Conservation (phyloP, 2,113 vertebrate genomes). For the Vombatus ursinus region DNA sequence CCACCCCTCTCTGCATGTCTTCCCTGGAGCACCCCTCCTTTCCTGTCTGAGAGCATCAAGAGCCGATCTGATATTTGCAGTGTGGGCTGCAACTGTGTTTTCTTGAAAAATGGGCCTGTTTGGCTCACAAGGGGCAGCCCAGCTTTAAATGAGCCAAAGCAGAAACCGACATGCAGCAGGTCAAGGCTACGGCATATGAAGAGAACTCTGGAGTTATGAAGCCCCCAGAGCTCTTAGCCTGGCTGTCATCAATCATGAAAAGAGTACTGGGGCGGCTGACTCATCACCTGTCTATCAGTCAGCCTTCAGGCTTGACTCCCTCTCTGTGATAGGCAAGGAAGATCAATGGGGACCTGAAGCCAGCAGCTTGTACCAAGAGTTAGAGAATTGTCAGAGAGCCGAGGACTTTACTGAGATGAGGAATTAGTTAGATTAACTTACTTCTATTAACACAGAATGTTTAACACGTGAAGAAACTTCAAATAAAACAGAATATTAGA, state of each 20-base stretch:
- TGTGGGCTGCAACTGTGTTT: slow-evolving; percentile 68
- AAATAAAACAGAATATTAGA: neutral
- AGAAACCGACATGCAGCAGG: neutral
- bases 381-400: neutral
- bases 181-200: accelerated
- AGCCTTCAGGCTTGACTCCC: neutral
- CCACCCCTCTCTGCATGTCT: neutral
- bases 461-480: neutral
- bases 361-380: neutral
- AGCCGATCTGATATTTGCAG: slow-evolving; percentile 67
- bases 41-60: slow-evolving; percentile 59
- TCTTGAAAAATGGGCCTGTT: slow-evolving; percentile 63
- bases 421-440: neutral
- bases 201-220: neutral
- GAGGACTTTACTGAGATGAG: neutral
- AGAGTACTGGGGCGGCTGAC: neutral
- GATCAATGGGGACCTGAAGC: neutral
- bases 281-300: neutral
- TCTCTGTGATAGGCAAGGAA: neutral
- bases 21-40: neutral
- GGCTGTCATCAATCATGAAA: accelerated
- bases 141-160: neutral
- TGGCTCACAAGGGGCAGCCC: slow-evolving; percentile 40
- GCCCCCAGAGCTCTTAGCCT: neutral
- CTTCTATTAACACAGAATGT: neutral